phyloP scores from a whole-genome alignment of 2,888 invertebrate genomes.

The Synanthedon formicaeformis region DNA sequence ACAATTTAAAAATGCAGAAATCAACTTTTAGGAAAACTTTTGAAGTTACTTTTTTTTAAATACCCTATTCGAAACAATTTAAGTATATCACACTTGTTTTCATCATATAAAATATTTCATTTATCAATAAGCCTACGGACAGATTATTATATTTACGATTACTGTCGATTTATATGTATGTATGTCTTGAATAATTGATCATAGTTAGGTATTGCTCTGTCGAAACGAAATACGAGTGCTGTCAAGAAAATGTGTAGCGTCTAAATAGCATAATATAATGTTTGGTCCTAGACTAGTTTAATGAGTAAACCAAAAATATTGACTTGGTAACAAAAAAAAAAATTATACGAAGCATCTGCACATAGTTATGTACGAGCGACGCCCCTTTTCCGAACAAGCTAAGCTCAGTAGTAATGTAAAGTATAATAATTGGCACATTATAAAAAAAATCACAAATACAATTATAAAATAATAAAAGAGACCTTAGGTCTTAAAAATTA shows the following conservation, averaged over 20 bases:
- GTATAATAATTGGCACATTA: constrained; percentile 66
- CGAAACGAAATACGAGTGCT: background rate
- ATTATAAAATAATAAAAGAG: constrained; percentile 43
- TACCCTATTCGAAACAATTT: constrained; percentile 45
- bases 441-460: constrained; percentile 66
- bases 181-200: background rate
- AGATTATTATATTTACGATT: constrained; percentile 11
- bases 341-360: constrained; percentile 37
- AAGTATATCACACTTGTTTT: constrained; percentile 62
- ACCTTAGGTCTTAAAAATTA: constrained; percentile 52
- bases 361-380: constrained; percentile 19
- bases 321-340: constrained; percentile 57
- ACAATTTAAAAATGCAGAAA: constrained; percentile 57
- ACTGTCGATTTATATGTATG: background rate
- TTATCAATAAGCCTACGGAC: constrained; percentile 14
- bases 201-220: background rate
- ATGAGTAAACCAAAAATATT: constrained; percentile 46
- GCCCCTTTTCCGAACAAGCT: constrained; percentile 49
- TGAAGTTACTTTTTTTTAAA: constrained; percentile 49
- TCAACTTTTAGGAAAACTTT: constrained; percentile 66
- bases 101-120: constrained; percentile 7
- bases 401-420: constrained; percentile 59
- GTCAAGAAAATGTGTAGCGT: background rate
- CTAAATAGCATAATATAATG: constrained; percentile 11
- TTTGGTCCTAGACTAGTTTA: constrained; percentile 65